Evolutionary conservation across 2,797 vertebrate genomes (phyloP).

Genomic region (Macroramphosus scolopax): DNA sequence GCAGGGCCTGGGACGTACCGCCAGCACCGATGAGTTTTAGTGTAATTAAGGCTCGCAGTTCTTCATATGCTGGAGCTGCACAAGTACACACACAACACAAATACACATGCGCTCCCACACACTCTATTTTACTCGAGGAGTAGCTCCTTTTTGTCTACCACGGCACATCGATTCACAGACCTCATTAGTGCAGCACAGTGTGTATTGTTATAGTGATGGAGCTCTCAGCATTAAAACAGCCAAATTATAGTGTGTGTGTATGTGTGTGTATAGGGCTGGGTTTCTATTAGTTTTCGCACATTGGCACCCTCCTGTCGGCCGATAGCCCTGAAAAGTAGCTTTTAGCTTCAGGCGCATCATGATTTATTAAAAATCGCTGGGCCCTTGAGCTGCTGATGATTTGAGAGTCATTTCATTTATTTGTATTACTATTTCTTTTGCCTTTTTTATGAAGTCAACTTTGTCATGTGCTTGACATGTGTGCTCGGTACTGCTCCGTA

Average conservation of each 20-base stretch:
- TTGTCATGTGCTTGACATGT: constrained; percentile 25
- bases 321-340: constrained; percentile 72
- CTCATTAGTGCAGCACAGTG: constrained; percentile 76
- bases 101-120: constrained; percentile 27
- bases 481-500: background rate
- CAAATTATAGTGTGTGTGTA: constrained; percentile 55
- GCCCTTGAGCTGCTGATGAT: constrained; percentile 74
- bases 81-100: constrained; percentile 53
- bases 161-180: constrained; percentile 75
- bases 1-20: constrained; percentile 70
- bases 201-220: constrained; percentile 76
- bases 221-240: constrained; percentile 73
- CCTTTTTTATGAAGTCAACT: constrained; percentile 31
- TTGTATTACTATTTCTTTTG: constrained; percentile 58
- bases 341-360: constrained; percentile 75
- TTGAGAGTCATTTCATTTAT: constrained; percentile 75
- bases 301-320: constrained; percentile 69
- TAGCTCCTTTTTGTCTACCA: constrained; percentile 61
- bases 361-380: constrained; percentile 81
- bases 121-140: constrained; percentile 58
- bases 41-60: constrained; percentile 78
- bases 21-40: constrained; percentile 79
- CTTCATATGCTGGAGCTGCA: constrained; percentile 49
- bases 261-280: constrained; percentile 12
- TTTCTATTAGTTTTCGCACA: constrained; percentile 44